These are phyloP conservation scores for Archocentrus centrarchus DNA, from an alignment of 2,113 vertebrate species.

Conservation along the genomic window DNA sequence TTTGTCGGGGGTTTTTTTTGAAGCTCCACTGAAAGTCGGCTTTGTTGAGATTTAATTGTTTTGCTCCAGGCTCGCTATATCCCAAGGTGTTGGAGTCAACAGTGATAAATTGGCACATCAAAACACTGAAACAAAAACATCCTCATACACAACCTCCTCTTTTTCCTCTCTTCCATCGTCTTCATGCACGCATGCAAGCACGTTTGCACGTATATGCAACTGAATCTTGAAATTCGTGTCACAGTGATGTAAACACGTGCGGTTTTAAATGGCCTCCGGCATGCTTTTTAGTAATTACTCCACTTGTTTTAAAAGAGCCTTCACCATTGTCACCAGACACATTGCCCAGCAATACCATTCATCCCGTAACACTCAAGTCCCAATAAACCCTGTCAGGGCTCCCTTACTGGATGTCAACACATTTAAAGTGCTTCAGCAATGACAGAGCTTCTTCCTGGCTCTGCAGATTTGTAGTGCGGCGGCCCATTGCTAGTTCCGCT, in stretches of 20 bases:
- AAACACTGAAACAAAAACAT: conserved; percentile 68
- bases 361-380: conserved; percentile 45
- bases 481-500: background rate
- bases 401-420: conserved; percentile 30
- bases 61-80: conserved; percentile 66
- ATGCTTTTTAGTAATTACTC: conserved; percentile 64
- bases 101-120: conserved; percentile 77
- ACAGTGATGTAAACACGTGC: conserved; percentile 41
- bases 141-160: conserved; percentile 41
- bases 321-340: conserved; percentile 46
- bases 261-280: conserved; percentile 52
- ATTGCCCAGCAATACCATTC: conserved; percentile 47
- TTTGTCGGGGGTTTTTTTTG: background rate
- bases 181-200: background rate
- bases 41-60: conserved; percentile 73
- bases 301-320: conserved; percentile 43
- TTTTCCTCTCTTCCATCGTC: background rate
- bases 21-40: conserved; percentile 52
- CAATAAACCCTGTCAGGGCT: conserved; percentile 46
- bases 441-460: conserved; percentile 40
- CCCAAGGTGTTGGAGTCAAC: conserved; percentile 71
- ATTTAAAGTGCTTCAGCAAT: conserved; percentile 9
- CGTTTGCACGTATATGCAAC: background rate
- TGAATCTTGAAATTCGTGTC: conserved; percentile 37
- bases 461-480: conserved; percentile 38